These are phyloP conservation scores for Apodemus speciosus DNA, from an alignment of 2,113 vertebrate genomes.

Conservation along the genomic window DNA sequence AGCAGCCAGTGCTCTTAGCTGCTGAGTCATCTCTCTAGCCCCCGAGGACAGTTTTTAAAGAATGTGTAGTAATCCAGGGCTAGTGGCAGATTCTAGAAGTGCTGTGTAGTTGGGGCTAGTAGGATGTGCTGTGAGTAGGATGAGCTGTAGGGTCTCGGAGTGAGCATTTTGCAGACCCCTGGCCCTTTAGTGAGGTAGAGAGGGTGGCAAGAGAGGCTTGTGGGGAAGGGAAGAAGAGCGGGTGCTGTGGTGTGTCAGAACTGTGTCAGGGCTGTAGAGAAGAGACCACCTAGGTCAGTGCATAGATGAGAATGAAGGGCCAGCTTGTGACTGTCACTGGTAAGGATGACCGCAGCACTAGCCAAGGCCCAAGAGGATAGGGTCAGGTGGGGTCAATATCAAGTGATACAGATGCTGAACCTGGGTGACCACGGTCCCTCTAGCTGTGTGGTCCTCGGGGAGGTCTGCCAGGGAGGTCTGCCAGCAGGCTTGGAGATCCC, in stretches of 20 bases:
- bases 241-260: background rate
- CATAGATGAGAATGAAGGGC: background rate
- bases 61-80: background rate
- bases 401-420: background rate
- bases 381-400: background rate
- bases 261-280: background rate
- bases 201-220: too few species aligned
- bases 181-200: background rate
- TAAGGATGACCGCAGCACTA: background rate
- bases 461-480: background rate
- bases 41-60: background rate
- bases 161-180: background rate
- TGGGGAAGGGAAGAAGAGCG: background rate
- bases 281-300: background rate
- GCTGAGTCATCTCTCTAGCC: background rate
- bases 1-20: background rate
- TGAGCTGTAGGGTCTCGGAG: background rate
- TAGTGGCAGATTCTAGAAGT: background rate
- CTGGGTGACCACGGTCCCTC: background rate
- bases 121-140: background rate
- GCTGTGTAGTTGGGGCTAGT: background rate
- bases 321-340: background rate
- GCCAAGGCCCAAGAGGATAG: background rate
- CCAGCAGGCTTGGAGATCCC: background rate
- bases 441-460: background rate